A percentile compares a stretch with the other conserved stretches of the same genome.
Evolutionary conservation across 2,888 invertebrate species (phyloP).

Genomic region (Uloborus plumipes): DNA sequence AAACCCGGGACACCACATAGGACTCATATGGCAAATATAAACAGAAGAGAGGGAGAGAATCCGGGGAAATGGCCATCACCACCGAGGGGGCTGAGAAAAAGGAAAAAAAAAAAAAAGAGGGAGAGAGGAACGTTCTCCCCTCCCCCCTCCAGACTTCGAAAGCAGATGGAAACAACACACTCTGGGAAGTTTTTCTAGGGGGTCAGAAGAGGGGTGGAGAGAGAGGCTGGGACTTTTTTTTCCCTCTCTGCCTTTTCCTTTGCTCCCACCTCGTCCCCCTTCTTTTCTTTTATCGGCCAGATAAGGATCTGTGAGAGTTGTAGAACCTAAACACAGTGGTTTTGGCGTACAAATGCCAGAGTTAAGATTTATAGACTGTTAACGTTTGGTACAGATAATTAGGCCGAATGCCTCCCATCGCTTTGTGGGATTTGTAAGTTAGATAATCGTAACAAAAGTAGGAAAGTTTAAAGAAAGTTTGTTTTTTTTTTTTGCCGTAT

Average conservation of each 20-base stretch:
- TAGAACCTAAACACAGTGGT: slow-evolving; percentile 39
- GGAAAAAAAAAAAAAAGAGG: not conserved
- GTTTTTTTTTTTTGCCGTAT: no score
- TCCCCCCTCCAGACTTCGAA: slow-evolving; percentile 11
- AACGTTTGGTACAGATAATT: not conserved
- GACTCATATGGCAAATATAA: no score
- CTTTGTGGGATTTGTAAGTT: no score
- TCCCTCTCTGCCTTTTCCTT: not conserved
- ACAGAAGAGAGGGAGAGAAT: not conserved
- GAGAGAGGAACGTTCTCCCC: slow-evolving; percentile 8
- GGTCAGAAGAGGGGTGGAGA: slow-evolving; percentile 13
- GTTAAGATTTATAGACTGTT: slow-evolving; percentile 41
- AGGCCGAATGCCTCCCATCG: no score
- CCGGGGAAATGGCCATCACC: slow-evolving; percentile 31
- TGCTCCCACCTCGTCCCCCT: no score
- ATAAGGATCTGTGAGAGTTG: slow-evolving; percentile 31
- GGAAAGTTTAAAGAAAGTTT: no score
- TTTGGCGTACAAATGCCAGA: slow-evolving; percentile 4
- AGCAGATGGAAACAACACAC: slow-evolving; percentile 48
- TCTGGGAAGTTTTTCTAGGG: slow-evolving; percentile 35
- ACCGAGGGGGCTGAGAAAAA: not conserved
- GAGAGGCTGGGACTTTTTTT: not conserved
- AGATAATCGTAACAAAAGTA: no score
- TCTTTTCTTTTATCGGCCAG: slow-evolving; percentile 25
- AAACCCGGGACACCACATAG: no score